Evolutionary conservation across 2,888 invertebrate species (phyloP).

Genomic region (Drosophila phalerata): DNA sequence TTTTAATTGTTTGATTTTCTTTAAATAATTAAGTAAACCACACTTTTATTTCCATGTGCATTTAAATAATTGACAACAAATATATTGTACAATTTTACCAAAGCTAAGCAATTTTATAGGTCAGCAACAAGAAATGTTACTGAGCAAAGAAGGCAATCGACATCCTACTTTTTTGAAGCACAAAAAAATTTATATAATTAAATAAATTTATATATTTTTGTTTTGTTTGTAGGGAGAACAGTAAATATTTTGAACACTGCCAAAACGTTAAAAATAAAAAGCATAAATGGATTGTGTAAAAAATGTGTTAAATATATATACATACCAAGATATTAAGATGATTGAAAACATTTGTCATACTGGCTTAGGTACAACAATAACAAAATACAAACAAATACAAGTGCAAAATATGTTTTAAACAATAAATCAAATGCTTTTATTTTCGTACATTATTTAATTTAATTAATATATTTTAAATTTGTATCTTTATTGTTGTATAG

Average conservation of each 20-base stretch:
- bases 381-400: constrained; percentile 62
- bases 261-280: constrained; percentile 65
- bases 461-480: constrained; percentile 62
- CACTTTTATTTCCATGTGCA: constrained; percentile 45
- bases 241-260: constrained; percentile 72
- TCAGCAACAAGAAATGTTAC: constrained; percentile 30
- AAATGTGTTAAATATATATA: constrained; percentile 34
- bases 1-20: constrained; percentile 45
- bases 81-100: constrained; percentile 80
- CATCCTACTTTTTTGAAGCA: constrained; percentile 32
- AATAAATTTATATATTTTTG: constrained; percentile 53
- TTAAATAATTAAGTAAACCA: constrained; percentile 36
- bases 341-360: constrained; percentile 32
- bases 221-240: constrained; percentile 61
- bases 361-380: constrained; percentile 46
- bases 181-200: constrained; percentile 31
- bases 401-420: constrained; percentile 82
- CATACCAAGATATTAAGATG: constrained; percentile 37
- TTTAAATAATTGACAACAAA: constrained; percentile 47
- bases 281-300: constrained; percentile 22
- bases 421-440: constrained; percentile 70
- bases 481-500: constrained; percentile 72
- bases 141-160: constrained; percentile 24
- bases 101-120: constrained; percentile 75
- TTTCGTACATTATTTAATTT: constrained; percentile 60